A percentile compares a stretch with the other conserved stretches of the same genome.
Evolutionary conservation across 2,888 invertebrate species (phyloP).

Genomic region (Aethes cnicana): DNA sequence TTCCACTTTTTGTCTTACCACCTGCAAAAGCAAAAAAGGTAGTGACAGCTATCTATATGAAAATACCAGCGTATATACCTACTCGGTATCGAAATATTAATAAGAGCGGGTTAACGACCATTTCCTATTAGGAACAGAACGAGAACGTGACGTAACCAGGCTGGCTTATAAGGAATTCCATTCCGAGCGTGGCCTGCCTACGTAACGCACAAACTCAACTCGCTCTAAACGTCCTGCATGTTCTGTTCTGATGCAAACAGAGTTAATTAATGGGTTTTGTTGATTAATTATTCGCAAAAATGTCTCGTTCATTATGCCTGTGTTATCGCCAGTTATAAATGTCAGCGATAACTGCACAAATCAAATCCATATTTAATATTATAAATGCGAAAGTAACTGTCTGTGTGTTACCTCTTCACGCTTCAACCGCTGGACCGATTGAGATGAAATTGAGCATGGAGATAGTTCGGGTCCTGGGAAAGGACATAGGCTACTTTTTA

Average conservation of each 20-base stretch:
- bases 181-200: slow-evolving; percentile 31
- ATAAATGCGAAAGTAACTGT: too few species aligned
- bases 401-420: too few species aligned
- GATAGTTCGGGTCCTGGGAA: too few species aligned
- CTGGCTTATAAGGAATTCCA: slow-evolving; percentile 39
- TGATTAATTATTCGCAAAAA: too few species aligned
- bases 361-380: too few species aligned
- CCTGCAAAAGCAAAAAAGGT: slow-evolving; percentile 33
- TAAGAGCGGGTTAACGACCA: slow-evolving; percentile 60
- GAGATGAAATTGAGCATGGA: too few species aligned
- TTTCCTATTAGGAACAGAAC: slow-evolving; percentile 50
- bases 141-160: slow-evolving; percentile 47
- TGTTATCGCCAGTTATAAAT: too few species aligned
- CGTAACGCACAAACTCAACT: slow-evolving; percentile 18
- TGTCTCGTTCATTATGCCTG: too few species aligned
- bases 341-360: too few species aligned
- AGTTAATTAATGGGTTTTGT: too few species aligned
- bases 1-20: slow-evolving; percentile 37
- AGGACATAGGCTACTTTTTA: too few species aligned
- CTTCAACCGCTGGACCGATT: too few species aligned
- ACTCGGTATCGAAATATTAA: slow-evolving; percentile 46
- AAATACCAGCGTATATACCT: not conserved
- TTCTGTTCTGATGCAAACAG: not conserved
- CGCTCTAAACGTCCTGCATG: slow-evolving; percentile 8
- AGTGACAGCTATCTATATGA: slow-evolving; percentile 34